Conservation (phyloP, 2,888 invertebrate species). For the Cryptus armator region DNA sequence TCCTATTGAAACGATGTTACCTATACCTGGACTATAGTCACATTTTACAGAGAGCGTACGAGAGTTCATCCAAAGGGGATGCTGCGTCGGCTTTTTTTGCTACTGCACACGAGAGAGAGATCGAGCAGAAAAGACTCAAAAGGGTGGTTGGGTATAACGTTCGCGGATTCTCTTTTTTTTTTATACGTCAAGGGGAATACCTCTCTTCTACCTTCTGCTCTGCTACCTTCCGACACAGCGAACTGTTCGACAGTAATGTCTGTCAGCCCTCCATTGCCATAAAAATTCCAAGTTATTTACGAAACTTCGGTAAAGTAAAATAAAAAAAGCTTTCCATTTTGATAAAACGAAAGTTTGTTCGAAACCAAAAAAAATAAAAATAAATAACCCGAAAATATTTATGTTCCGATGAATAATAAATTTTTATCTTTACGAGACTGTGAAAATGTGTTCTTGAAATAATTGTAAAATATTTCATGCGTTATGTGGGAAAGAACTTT, state of each 20-base stretch:
- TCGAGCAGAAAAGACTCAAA: neutral
- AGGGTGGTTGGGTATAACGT: conserved; percentile 1
- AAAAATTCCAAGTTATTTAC: too few species aligned
- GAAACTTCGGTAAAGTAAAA: too few species aligned
- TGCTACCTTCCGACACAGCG: neutral
- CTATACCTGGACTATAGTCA: conserved; percentile 25
- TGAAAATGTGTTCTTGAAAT: too few species aligned
- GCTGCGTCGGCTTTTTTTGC: conserved; percentile 48
- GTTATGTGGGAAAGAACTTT: too few species aligned
- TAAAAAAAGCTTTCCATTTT: too few species aligned
- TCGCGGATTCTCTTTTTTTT: neutral
- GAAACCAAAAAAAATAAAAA: too few species aligned
- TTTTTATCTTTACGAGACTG: neutral
- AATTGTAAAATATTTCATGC: too few species aligned
- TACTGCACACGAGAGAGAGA: neutral
- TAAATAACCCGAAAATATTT: too few species aligned
- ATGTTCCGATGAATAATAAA: neutral
- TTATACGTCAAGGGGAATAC: neutral
- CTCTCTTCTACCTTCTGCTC: neutral
- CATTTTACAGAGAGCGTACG: conserved; percentile 1
- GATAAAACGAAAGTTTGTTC: too few species aligned
- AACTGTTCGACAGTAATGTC: too few species aligned
- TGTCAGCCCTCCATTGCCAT: too few species aligned
- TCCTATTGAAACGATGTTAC: conserved; percentile 11
- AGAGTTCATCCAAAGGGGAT: conserved; percentile 38